Conservation (phyloP, 2,797 vertebrate genomes). For the Thaleichthys pacificus region DNA sequence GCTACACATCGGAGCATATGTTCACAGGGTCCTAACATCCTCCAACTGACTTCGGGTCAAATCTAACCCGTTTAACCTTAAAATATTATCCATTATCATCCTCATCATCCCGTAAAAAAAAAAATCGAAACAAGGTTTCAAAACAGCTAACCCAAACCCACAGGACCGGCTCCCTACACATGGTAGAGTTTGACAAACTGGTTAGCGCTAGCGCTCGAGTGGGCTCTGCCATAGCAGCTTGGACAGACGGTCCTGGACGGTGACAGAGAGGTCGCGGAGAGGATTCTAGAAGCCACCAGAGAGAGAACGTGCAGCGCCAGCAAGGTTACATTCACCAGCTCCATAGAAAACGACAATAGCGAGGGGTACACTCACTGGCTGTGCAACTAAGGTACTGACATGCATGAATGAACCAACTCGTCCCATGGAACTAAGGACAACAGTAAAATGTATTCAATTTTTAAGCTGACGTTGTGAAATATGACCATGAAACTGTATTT, state of each 20-base stretch:
- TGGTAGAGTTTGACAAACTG: constrained; percentile 8
- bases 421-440: neutral
- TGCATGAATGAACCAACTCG: constrained; percentile 31
- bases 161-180: constrained; percentile 39
- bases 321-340: constrained; percentile 64
- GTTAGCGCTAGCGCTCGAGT: constrained; percentile 25
- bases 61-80: no score
- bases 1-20: no score
- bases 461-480: neutral
- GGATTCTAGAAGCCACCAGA: constrained; percentile 67
- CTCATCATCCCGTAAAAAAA: no score
- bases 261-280: constrained; percentile 55
- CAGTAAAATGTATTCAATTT: neutral
- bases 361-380: constrained; percentile 33
- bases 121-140: no score
- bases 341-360: constrained; percentile 56
- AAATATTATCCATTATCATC: no score
- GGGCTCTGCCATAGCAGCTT: constrained; percentile 58
- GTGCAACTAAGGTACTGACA: constrained; percentile 54
- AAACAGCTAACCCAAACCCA: constrained; percentile 34
- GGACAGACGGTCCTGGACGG: constrained; percentile 41
- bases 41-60: no score
- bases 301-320: constrained; percentile 64
- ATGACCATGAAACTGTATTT: neutral
- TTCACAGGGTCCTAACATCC: no score